Evolutionary conservation across 2,797 vertebrate genomes (phyloP).

Genomic region (Muscicapa striata): DNA sequence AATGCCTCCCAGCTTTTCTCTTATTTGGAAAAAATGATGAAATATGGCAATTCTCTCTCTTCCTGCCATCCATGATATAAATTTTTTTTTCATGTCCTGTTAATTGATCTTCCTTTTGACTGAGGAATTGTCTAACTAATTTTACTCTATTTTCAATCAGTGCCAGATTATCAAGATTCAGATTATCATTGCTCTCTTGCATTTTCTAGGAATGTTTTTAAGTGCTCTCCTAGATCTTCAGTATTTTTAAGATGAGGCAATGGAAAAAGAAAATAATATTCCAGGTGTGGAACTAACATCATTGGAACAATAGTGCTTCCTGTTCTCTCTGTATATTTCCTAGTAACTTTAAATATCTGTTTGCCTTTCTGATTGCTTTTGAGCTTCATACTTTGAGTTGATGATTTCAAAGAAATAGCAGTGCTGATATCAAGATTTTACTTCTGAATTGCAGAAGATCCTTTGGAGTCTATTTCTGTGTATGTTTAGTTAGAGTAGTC

Average conservation of each 20-base stretch:
- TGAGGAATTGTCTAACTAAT: not conserved
- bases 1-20: not conserved
- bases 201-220: not conserved
- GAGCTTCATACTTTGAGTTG: not conserved
- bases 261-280: not conserved
- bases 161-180: not conserved
- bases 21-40: not conserved
- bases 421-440: not conserved
- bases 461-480: not conserved
- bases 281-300: not conserved
- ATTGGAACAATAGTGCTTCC: not conserved
- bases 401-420: not conserved
- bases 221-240: not conserved
- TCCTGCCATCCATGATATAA: not conserved
- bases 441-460: not conserved
- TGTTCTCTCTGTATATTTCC: not conserved
- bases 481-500: not conserved
- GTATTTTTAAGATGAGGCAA: not conserved
- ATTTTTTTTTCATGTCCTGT: not conserved
- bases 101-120: not conserved
- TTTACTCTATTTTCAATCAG: not conserved
- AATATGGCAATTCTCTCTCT: not conserved
- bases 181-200: not conserved
- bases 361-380: not conserved
- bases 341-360: not conserved